Conservation (phyloP, 1,140 invertebrate genomes). For the Trinorchestia longiramus region DNA sequence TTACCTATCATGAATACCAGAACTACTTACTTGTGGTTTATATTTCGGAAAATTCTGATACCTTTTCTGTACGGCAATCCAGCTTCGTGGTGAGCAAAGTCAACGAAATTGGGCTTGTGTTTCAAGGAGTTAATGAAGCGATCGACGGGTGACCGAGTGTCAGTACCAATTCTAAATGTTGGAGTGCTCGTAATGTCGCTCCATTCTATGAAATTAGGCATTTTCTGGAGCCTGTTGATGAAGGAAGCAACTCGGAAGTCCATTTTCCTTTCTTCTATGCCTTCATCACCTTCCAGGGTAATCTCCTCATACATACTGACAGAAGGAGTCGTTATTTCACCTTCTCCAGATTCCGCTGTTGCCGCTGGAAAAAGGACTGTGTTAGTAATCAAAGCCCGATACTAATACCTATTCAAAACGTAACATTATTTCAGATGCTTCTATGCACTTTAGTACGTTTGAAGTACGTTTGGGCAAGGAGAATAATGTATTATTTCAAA, state of each 20-base stretch:
- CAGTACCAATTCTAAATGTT: not conserved
- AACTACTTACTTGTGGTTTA: conserved; percentile 1
- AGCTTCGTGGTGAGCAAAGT: not conserved
- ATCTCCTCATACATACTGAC: conserved; percentile 35
- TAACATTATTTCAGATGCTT: too few species aligned
- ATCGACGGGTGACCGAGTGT: not conserved
- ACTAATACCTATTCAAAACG: not conserved
- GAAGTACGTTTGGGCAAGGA: too few species aligned
- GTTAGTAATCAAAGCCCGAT: not conserved
- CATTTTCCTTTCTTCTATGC: not conserved
- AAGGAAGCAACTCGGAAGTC: not conserved
- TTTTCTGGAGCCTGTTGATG: conserved; percentile 16
- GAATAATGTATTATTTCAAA: too few species aligned
- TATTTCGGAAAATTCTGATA: conserved; percentile 11
- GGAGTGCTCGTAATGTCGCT: not conserved
- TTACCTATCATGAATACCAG: not conserved
- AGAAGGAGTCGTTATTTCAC: not conserved
- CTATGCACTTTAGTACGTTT: too few species aligned
- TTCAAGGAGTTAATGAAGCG: conserved; percentile 20
- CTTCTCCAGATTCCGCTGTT: not conserved
- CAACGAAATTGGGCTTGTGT: conserved; percentile 7
- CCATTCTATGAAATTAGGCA: conserved; percentile 12
- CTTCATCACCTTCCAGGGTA: not conserved
- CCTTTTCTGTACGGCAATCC: conserved; percentile 16
- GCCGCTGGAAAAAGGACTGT: not conserved